Conservation (phyloP, 1,140 invertebrate species). For the Sinonovacula constricta region DNA sequence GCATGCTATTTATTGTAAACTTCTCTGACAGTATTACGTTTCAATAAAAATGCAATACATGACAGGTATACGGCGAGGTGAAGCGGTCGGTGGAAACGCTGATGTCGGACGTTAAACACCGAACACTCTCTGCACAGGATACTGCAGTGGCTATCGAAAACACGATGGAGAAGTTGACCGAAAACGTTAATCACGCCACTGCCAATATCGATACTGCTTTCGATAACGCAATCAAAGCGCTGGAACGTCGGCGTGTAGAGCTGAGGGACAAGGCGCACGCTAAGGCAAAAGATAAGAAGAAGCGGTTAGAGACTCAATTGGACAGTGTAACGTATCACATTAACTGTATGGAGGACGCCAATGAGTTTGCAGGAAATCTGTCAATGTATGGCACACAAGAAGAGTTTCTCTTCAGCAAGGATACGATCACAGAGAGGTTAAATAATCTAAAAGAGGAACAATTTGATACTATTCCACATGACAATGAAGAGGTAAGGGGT, state of each 20-base stretch:
- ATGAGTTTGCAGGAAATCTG: conserved; percentile 42
- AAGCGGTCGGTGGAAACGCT: conserved; percentile 30
- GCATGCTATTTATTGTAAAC: no score
- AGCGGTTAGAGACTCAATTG: conserved; percentile 35
- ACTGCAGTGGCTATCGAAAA: conserved; percentile 32
- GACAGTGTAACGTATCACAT: conserved; percentile 45
- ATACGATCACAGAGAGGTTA: conserved; percentile 35
- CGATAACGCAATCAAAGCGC: conserved; percentile 32
- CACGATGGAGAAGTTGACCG: conserved; percentile 23
- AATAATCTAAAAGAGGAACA: conserved; percentile 47
- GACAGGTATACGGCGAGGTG: conserved; percentile 38
- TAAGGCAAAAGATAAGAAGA: conserved; percentile 33
- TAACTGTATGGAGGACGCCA: conserved; percentile 41
- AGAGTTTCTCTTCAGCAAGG: conserved; percentile 43
- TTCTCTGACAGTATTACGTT: no score
- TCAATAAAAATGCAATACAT: no score
- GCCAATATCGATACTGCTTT: conserved; percentile 32
- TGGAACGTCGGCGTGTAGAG: conserved; percentile 35
- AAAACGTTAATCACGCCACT: conserved; percentile 15
- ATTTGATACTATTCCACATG: conserved; percentile 47
- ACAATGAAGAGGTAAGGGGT: conserved; percentile 52
- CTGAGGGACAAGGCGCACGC: conserved; percentile 44
- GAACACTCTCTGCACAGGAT: conserved; percentile 45
- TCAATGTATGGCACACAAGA: conserved; percentile 37
- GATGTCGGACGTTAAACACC: conserved; percentile 49